Base-by-base conservation (phyloP, 64 coral and sea anemone genomes). In the Pocillopora verrucosa region DNA sequence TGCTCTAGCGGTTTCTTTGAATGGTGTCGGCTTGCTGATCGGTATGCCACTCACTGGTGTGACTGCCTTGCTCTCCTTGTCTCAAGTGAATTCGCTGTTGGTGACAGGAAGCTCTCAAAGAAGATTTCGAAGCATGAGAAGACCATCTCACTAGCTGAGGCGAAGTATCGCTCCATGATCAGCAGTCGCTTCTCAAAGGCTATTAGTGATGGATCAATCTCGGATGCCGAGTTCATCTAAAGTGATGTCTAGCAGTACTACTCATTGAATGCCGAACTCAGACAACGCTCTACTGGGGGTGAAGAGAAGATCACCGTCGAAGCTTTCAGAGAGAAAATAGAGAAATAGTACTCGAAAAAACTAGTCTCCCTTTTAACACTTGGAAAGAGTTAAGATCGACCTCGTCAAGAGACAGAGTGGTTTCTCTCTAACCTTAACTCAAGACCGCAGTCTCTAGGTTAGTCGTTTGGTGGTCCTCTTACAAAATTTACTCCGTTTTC, bases 91-190 rank as follows among this genome's bases (percentile, higher is more conserved):
- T 45, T 30, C 76, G 41, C 30, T 41, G 76, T 78, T 9, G 36
- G 30, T 36, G 45, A 9, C 15, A 78, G 41, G 41, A 78, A 13
- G 45, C 76, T 80, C 20, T 11, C 34, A 22, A 51, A 20, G 78
- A 80, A 80, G 59, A 80, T 80, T 22, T 80, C 78, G 78, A 80
- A 80, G 22, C 78, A 80, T n/a, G 78, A 80, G 30, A 80, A 80
- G 59, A 51, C 78, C 13, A 51, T 80, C 41, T n/a, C 19, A 13
- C 78, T 80, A 15, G 30, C 56, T 34, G 59, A 80, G 59, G 37
- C 78, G 37, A 80, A 80, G 22, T 13, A n/a, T 58, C 45, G n/a
- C 38, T 58, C 38, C n/a, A n/a, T n/a, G 16, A 80, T 80, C 13
- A 80, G 6, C 16, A 58, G 59, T 13, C 78, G n/a, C 59, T 20